A percentile compares a stretch with the other conserved stretches of the same genome.
phyloP scores from a whole-genome alignment of 2,113 vertebrate species.

The Bos indicus region DNA sequence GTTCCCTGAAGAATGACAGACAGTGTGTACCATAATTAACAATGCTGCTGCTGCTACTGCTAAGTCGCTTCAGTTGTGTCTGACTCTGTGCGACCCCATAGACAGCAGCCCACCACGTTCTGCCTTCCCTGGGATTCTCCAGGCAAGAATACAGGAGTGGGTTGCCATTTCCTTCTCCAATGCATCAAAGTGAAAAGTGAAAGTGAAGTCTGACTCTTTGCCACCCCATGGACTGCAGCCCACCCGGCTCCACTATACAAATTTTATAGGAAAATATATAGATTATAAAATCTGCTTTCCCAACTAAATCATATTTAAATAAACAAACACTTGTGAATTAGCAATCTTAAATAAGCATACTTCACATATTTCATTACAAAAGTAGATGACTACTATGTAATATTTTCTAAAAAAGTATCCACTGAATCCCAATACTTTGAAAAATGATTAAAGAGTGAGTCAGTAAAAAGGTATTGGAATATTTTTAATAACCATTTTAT shows the following conservation, averaged over 20 bases:
- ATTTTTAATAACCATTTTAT: not conserved
- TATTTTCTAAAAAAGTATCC: not conserved
- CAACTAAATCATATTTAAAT: not conserved
- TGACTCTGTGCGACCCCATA: too few relatives aligned
- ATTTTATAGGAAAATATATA: not conserved
- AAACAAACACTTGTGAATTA: not conserved
- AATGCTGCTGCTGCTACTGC: too few relatives aligned
- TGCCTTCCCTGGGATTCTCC: too few relatives aligned
- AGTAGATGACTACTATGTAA: fast-evolving
- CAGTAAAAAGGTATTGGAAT: not conserved
- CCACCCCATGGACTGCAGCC: too few relatives aligned
- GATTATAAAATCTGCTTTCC: not conserved
- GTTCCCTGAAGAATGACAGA: too few relatives aligned
- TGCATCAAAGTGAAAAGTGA: too few relatives aligned
- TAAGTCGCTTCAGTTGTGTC: too few relatives aligned
- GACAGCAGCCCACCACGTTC: too few relatives aligned
- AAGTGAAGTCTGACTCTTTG: too few relatives aligned
- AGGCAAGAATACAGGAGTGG: too few relatives aligned
- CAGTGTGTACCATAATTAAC: too few relatives aligned
- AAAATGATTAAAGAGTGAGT: not conserved
- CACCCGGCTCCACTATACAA: not conserved
- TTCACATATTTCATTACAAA: not conserved
- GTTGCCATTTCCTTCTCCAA: not conserved
- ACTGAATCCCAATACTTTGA: not conserved
- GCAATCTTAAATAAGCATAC: not conserved